These are phyloP conservation scores for Augochlora pura DNA, from an alignment of 1,140 invertebrate genomes.

Conservation along the genomic window DNA sequence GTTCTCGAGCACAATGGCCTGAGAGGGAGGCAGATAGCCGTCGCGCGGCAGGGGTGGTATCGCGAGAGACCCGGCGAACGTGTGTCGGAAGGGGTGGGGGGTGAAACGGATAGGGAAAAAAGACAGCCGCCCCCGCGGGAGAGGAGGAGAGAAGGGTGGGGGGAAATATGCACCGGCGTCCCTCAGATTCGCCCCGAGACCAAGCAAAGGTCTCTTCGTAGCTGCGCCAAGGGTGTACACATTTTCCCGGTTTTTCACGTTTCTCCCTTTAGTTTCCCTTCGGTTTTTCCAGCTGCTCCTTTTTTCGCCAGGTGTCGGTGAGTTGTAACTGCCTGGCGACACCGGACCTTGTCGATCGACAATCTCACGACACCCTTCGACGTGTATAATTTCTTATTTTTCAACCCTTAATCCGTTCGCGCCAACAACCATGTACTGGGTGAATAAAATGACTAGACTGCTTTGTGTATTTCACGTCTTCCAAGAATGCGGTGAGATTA, in stretches of 20 bases:
- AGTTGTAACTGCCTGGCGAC: slow-evolving; percentile 58
- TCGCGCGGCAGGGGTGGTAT: not conserved
- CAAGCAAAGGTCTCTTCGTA: no score
- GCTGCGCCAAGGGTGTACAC: no score
- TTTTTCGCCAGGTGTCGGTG: slow-evolving; percentile 60
- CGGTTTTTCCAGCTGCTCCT: not conserved
- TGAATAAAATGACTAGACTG: no score
- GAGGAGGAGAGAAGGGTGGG: slow-evolving; percentile 4
- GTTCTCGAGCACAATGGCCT: slow-evolving; percentile 64
- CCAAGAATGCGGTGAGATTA: no score
- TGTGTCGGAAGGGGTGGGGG: no score
- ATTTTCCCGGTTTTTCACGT: not conserved
- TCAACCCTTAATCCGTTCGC: no score
- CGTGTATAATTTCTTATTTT: no score
- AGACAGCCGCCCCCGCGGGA: not conserved
- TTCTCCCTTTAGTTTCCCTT: not conserved
- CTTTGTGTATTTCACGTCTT: no score
- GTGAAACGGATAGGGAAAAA: not conserved
- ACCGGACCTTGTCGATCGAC: slow-evolving; percentile 24
- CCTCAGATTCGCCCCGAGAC: slow-evolving; percentile 7
- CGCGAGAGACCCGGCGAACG: not conserved
- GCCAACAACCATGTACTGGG: no score
- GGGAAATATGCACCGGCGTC: not conserved
- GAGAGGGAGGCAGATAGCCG: slow-evolving; percentile 28
- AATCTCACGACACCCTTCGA: no score